Base-by-base conservation (phyloP, 2,113 vertebrate species). In the Ornithorhynchus anatinus region DNA sequence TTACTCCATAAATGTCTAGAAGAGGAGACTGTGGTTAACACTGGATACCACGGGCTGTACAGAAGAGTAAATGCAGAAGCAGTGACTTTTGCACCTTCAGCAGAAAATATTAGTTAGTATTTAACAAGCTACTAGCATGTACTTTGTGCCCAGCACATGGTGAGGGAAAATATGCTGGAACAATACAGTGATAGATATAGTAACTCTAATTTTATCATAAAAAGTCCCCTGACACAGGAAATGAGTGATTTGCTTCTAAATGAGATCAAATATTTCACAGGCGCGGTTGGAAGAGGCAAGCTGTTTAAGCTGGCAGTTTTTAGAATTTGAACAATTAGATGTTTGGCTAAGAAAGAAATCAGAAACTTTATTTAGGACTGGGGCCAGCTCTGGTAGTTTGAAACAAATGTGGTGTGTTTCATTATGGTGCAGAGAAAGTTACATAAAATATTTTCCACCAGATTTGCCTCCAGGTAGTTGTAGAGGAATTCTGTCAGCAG, bases 241-340 rank as follows among this genome's bases (percentile, higher is more conserved):
- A 36, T 50, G 23, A 75, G 63, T 37, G 37, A 79, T 1, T 1
- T 31, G 65, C 56, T 52, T 84, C 84, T 62, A 76, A 82, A 77
- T 38, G 27, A 89, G 62, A 87, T 72, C 58, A 75, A 87, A 84
- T 64, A 79, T 67, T 85, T 83, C 56, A 77, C 63, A 74, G 72
- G 35, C 35, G 75, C 9, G 74, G 81, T 82, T 62, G 74, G 45
- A 63, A 75, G 29, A 66, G 64, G 11, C 27, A 53, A 81, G 17
- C 8, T 66, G 39, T 87, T 81, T 47, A 51, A 60, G 17, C 69
- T 53, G 32, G 15, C 5, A 50, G 37, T 73, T 77, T 83, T 67
- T 61, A 82, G 69, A 84, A 79, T 72, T 71, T 0, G 1, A 87
- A 59, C 86, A 81, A 66, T 82, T 71, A 73, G 73, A 79, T 69